Evolutionary conservation across 2,113 vertebrate species (phyloP).

Genomic region (Gyps fulvus): DNA sequence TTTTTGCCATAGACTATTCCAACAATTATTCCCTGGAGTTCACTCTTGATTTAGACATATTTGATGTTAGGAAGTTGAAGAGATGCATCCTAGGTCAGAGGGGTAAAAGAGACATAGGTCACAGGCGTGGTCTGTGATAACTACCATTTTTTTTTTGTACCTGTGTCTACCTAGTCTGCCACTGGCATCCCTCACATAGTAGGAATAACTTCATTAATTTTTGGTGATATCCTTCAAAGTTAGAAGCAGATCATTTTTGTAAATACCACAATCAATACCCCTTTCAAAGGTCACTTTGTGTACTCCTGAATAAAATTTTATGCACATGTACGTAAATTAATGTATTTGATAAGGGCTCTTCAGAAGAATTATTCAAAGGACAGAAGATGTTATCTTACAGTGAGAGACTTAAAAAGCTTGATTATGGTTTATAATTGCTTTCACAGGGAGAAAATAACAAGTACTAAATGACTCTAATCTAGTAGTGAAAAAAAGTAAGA

Average conservation of each 20-base stretch:
- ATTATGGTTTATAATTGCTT: slow-evolving; percentile 41
- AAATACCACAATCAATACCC: not conserved
- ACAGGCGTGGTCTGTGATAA: not conserved
- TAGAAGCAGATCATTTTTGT: not conserved
- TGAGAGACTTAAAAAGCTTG: slow-evolving; percentile 34
- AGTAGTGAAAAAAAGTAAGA: not conserved
- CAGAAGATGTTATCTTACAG: slow-evolving; percentile 4
- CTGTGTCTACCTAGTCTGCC: not conserved
- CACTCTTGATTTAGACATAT: not conserved
- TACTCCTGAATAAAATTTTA: not conserved
- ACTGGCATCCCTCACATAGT: not conserved
- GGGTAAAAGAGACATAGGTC: not conserved
- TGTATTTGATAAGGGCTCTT: not conserved
- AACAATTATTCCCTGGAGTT: not conserved
- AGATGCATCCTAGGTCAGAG: not conserved
- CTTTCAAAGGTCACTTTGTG: slow-evolving; percentile 4
- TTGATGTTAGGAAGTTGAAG: not conserved
- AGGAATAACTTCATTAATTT: not conserved
- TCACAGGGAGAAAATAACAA: slow-evolving; percentile 35
- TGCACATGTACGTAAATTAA: not conserved
- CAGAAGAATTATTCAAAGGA: slow-evolving; percentile 33
- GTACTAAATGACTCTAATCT: slow-evolving; percentile 30
- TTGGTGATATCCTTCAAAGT: not conserved
- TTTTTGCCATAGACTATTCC: not conserved
- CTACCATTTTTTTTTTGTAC: not conserved